Evolutionary conservation across 1,140 invertebrate species (phyloP).

Genomic region (Pomacea maculata): DNA sequence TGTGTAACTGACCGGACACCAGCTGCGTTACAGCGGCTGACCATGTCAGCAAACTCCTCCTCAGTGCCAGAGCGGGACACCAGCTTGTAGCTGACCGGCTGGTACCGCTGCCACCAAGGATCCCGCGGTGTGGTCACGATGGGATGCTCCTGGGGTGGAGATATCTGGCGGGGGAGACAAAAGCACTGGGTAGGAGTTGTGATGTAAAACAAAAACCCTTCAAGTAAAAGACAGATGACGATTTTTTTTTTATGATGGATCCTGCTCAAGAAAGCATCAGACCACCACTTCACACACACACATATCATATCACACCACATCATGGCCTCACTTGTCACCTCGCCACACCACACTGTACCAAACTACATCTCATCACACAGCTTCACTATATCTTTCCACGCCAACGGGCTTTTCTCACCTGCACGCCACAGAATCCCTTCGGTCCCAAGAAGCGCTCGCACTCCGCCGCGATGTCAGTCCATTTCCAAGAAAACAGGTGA

Average conservation of each 20-base stretch:
- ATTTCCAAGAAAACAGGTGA: constrained; percentile 63
- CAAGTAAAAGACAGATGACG: too few relatives aligned
- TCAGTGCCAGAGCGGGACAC: constrained; percentile 80
- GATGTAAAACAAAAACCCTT: background rate
- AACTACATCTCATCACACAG: too few relatives aligned
- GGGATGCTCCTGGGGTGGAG: constrained; percentile 57
- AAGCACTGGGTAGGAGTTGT: too few relatives aligned
- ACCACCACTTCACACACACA: too few relatives aligned
- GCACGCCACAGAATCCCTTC: constrained; percentile 69
- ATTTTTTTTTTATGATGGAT: too few relatives aligned
- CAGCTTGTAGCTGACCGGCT: constrained; percentile 86
- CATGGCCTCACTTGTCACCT: too few relatives aligned
- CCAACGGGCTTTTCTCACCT: constrained; percentile 35
- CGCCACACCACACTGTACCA: too few relatives aligned
- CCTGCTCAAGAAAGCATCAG: too few relatives aligned
- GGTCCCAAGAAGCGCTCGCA: constrained; percentile 83
- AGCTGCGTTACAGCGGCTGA: constrained; percentile 75
- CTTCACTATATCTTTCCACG: background rate
- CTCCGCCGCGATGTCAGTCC: constrained; percentile 76
- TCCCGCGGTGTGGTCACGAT: constrained; percentile 38
- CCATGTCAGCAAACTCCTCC: constrained; percentile 78
- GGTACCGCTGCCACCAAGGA: constrained; percentile 87
- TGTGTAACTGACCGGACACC: constrained; percentile 72
- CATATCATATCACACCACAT: too few relatives aligned
- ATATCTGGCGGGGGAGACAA: constrained; percentile 36